A percentile compares a stretch with the other conserved stretches of the same genome.
These are phyloP conservation scores for Phaenicophaeus curvirostris DNA, from an alignment of 2,797 vertebrate species.

Conservation along the genomic window DNA sequence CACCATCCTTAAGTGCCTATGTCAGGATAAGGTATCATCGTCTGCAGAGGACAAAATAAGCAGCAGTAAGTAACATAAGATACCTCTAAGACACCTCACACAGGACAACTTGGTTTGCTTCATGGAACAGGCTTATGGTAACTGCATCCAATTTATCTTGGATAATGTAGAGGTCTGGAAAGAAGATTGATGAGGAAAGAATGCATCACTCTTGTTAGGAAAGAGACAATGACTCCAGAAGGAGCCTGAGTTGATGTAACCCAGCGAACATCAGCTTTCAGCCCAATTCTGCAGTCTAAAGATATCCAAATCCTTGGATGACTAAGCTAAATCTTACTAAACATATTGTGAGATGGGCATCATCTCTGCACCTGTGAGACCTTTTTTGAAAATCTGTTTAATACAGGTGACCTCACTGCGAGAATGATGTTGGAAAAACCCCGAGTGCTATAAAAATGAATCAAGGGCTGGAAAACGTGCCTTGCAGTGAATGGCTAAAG, in stretches of 20 bases:
- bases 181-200: neutral
- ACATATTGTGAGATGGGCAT: neutral
- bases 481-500: neutral
- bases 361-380: neutral
- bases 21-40: neutral
- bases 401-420: neutral
- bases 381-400: neutral
- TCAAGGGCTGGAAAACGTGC: neutral
- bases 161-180: neutral
- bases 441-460: neutral
- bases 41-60: neutral
- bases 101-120: neutral
- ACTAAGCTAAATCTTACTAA: neutral
- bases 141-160: neutral
- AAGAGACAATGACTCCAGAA: neutral
- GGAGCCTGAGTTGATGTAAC: neutral
- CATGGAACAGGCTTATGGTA: neutral
- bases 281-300: neutral
- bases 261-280: neutral
- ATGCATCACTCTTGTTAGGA: neutral
- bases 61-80: neutral
- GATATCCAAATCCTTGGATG: neutral
- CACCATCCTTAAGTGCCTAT: neutral
- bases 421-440: neutral
- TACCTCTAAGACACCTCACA: neutral